These are phyloP conservation scores for Lagodon rhomboides DNA, from an alignment of 2,797 vertebrate genomes.

Conservation along the genomic window DNA sequence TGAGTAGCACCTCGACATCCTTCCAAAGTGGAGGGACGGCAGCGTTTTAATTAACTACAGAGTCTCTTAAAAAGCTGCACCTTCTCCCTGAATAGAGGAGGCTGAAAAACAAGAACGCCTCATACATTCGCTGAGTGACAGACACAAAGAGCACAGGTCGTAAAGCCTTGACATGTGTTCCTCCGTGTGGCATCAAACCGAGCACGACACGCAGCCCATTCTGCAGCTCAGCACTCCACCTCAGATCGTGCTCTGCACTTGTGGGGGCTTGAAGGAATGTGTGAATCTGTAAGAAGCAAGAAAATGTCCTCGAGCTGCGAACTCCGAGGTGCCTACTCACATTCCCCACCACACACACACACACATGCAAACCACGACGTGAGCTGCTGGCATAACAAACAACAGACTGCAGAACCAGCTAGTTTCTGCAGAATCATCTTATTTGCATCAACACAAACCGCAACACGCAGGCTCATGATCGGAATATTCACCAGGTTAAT, in stretches of 20 bases:
- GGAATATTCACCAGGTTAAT: neutral
- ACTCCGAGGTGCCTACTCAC: constrained; percentile 49
- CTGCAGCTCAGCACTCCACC: constrained; percentile 22
- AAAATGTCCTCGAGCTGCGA: constrained; percentile 35
- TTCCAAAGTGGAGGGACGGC: constrained; percentile 27
- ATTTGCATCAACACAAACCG: constrained; percentile 1
- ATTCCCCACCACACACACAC: constrained; percentile 40
- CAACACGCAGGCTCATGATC: constrained; percentile 13
- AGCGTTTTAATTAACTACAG: constrained; percentile 44
- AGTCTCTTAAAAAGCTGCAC: neutral
- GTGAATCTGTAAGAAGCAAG: constrained; percentile 44
- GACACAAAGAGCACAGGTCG: neutral
- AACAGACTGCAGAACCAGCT: constrained; percentile 21
- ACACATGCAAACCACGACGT: constrained; percentile 19
- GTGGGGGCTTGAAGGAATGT: constrained; percentile 55
- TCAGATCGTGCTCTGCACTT: constrained; percentile 39
- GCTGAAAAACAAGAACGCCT: neutral
- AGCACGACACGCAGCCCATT: neutral
- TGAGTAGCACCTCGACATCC: constrained; percentile 13
- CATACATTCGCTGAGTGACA: neutral
- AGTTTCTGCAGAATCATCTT: neutral
- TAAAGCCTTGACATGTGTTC: neutral
- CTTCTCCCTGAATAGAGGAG: neutral
- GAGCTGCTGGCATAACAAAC: constrained; percentile 35
- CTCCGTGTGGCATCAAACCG: constrained; percentile 19